Conservation (phyloP, 2,888 invertebrate genomes). For the Aradus depressus region DNA sequence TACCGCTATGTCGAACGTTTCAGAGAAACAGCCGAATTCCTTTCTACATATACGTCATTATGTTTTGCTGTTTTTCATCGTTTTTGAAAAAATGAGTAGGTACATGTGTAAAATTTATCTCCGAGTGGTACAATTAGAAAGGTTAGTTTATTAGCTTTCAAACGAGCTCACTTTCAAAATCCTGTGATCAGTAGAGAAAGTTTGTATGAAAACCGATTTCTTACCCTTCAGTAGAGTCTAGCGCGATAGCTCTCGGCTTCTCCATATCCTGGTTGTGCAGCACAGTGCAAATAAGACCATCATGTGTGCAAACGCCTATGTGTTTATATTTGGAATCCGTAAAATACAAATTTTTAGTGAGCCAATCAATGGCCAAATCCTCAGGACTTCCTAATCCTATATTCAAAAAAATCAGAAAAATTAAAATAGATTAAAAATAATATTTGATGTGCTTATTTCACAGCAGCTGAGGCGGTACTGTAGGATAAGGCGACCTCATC, state of each 20-base stretch:
- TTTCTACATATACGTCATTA: too few relatives aligned
- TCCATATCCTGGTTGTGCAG: slow-evolving; percentile 49
- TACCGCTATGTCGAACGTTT: too few relatives aligned
- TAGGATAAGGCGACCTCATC: too few relatives aligned
- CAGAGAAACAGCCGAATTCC: too few relatives aligned
- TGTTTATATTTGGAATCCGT: slow-evolving; percentile 58
- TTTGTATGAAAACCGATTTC: neutral
- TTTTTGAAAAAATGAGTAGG: too few relatives aligned
- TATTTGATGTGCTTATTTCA: too few relatives aligned
- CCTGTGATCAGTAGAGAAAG: neutral
- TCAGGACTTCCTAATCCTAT: slow-evolving; percentile 61
- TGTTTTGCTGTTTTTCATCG: too few relatives aligned
- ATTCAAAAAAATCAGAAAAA: slow-evolving; percentile 33
- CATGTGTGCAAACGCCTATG: slow-evolving; percentile 61
- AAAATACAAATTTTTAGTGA: slow-evolving; percentile 71
- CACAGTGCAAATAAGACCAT: slow-evolving; percentile 54
- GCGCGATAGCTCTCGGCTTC: slow-evolving; percentile 56
- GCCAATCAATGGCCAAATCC: slow-evolving; percentile 64
- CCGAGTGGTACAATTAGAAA: too few relatives aligned
- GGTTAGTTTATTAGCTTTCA: too few relatives aligned
- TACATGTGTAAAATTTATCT: too few relatives aligned
- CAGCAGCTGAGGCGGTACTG: too few relatives aligned
- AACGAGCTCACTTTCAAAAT: too few relatives aligned
- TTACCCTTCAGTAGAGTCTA: slow-evolving; percentile 57
- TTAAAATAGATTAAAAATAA: neutral